Base-by-base conservation (phyloP, 2,797 vertebrate genomes). In the Lateolabrax maculatus region DNA sequence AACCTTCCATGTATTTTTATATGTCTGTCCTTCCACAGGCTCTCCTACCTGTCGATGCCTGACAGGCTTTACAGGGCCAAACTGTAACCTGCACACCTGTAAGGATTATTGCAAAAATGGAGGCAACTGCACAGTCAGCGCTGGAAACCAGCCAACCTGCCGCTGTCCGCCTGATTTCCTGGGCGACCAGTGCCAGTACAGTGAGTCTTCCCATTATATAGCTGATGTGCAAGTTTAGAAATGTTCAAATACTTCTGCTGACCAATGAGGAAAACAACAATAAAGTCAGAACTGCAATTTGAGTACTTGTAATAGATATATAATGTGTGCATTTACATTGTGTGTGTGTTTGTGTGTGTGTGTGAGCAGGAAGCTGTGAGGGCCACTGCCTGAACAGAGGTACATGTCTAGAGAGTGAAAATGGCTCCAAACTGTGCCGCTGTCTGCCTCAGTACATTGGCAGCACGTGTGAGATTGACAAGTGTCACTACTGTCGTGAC, bases 91-190 rank as follows among this genome's bases (percentile, higher is more conserved):
- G 89, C 96, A 95, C 81, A 96, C 97, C 34, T 99, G 98, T 85
- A 92, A 93, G 0, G 91, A 95, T 76, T 97, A 98, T 91, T 99
- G 98, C 83, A 94, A 94, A 83, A 97, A 97, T 83, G 96, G 95
- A 21, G 97, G 97, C 76, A 97, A 96, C 91, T 99, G 98, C 90
- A 92, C 94, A 0, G 98, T 99, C 75, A 99, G 95, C 84, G 82
- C 94, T n/a, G 98, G 98, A 77, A 99, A 99, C 90, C 98, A 99
- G 88, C 97, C 98, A 49, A 96, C 92, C 88, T 99, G 98, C 93
- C 94, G 83, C 83, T 99, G 98, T 85, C 90, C 88, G 0, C 15
- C 91, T 4, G 93, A 94, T 87, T 96, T 96, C 93, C 95, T 97
- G 64, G 98, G 98, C 0, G 96, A 98, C 92, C 96, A 96, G 89